A percentile compares a stretch with the other conserved stretches of the same genome.
Evolutionary conservation across 2,888 invertebrate species (phyloP).

Genomic region (Zhengitettix transpicula): DNA sequence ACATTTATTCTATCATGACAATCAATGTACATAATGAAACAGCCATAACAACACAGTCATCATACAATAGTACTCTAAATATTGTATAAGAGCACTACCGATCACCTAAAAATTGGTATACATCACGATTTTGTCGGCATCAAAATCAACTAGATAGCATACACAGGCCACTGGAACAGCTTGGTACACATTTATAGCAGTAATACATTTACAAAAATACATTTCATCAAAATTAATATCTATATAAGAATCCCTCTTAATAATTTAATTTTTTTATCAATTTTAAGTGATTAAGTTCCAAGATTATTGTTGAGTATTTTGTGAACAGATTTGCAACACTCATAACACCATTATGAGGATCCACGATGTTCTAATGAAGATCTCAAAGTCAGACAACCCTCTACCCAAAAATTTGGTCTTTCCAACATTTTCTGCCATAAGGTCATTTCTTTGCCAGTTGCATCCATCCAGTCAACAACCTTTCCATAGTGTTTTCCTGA

Average conservation of each 20-base stretch:
- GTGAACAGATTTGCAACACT: neutral
- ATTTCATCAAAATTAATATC: neutral
- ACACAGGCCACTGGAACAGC: neutral
- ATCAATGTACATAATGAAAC: neutral
- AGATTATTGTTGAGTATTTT: neutral
- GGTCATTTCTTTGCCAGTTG: conserved; percentile 71
- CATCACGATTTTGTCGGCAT: neutral
- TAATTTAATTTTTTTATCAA: neutral
- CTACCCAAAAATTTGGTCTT: conserved; percentile 93
- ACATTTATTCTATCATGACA: neutral
- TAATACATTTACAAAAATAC: neutral
- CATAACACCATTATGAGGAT: neutral
- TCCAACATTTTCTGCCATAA: conserved; percentile 92
- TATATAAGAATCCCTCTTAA: neutral
- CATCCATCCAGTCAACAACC: conserved; percentile 90
- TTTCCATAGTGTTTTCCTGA: conserved; percentile 73
- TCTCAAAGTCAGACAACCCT: conserved; percentile 72
- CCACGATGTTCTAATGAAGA: conserved; percentile 48
- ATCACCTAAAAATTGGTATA: neutral
- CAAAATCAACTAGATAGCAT: neutral
- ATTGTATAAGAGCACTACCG: neutral
- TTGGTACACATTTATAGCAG: neutral
- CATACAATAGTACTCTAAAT: no score
- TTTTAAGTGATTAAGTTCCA: neutral
- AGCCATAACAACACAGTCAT: no score